Evolutionary conservation across 2,888 invertebrate genomes (phyloP), one percentile per base, ranked within the genome.

Genomic region (Drosophila peninsularis): DNA sequence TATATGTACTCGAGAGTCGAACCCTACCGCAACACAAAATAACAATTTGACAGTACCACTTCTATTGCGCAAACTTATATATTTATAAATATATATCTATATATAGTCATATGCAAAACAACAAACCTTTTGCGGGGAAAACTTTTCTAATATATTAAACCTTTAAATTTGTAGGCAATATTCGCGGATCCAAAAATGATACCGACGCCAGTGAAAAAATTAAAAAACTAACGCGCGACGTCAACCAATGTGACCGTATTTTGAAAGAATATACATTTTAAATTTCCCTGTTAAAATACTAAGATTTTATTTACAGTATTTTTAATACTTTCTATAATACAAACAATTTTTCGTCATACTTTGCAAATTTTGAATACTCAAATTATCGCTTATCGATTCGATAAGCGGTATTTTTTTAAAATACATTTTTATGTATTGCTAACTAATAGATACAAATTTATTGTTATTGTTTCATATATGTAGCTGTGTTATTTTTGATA

Each of bases 1-100:
- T 67, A 44, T 82, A 50, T 80, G 37, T 83, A 86, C 49, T 65
- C 62, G 47, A 60, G 62, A 54, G 42, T 24, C 13, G 34, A 60
- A 83, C 83, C 82, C 89, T 89, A 89, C 84, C 89, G 50, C 81
- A 82, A 82, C 81, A 82, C 41, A 73, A 69, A 73, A 42, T 36
- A 30, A 13, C n/a, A 37, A 37, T 21, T 7, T 13, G 11, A n/a
- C 14, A 10, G 4, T 5, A 41, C 13, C 52, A 44, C 10, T 36
- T 11, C 1, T 32, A 5, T 14, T 41, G 11, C 19, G n/a, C 36
- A 24, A 24, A n/a, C 10, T 2, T 21, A 11, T 21, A 14, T 13
- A 3, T 21, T 3, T 42, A 13, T 6, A 34, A 6, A 34, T 5
- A n/a, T 24, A 36, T 32, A 21, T n/a, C 14, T 37, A 32, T 50